Percentiles rank a stretch among this genome's conserved stretches.
phyloP scores from a whole-genome alignment of 1,140 invertebrate species.

The Belonocnema kinseyi region DNA sequence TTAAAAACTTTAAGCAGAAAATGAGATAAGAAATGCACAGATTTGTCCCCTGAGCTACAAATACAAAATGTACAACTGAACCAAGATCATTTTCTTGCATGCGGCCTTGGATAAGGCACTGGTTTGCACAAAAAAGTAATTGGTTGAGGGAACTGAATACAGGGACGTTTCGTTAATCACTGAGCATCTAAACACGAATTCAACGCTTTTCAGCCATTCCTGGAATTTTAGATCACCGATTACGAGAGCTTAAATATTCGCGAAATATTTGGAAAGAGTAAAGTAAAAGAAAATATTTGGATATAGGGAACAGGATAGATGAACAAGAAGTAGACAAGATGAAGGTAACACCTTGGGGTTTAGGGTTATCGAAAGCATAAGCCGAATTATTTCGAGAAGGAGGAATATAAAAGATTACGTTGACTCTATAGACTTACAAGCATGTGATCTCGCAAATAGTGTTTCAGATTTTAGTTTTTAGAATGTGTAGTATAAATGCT shows the following conservation, averaged over 20 bases:
- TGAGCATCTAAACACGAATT: neutral
- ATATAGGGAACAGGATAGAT: slow-evolving; percentile 44
- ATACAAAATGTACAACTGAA: neutral
- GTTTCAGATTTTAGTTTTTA: neutral
- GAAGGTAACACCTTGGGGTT: slow-evolving; percentile 34
- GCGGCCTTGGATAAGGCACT: neutral
- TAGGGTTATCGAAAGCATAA: slow-evolving; percentile 48
- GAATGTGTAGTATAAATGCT: neutral
- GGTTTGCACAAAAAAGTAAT: neutral
- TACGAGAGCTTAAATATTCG: neutral
- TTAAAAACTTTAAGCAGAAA: slow-evolving; percentile 34
- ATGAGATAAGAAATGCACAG: slow-evolving; percentile 13
- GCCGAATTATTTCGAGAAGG: slow-evolving; percentile 38
- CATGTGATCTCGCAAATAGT: slow-evolving; percentile 1
- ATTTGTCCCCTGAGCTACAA: slow-evolving; percentile 2
- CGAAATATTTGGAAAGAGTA: slow-evolving; percentile 33
- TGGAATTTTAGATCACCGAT: neutral
- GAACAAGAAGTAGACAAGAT: slow-evolving; percentile 41
- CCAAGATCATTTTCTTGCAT: neutral
- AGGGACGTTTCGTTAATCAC: slow-evolving; percentile 10
- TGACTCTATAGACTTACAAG: neutral
- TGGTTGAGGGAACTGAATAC: neutral
- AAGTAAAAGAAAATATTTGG: slow-evolving; percentile 25
- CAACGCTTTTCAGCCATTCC: neutral
- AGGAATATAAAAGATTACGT: neutral